Conservation (phyloP, 2,888 invertebrate species). For the Strigamia maritima region DNA sequence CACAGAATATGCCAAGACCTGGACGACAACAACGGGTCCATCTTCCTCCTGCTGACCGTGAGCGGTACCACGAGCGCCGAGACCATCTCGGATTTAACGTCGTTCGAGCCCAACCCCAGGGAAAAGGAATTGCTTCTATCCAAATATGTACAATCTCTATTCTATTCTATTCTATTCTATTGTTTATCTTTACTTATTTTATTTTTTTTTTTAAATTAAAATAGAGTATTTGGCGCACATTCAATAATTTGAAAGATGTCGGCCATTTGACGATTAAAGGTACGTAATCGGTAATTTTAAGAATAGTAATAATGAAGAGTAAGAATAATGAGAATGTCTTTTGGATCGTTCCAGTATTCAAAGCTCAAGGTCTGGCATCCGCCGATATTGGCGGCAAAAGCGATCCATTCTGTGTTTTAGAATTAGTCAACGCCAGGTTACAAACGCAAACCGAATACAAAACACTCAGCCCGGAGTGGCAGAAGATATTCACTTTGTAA, state of each 20-base stretch:
- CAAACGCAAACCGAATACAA: constrained; percentile 99
- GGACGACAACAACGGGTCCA: constrained; percentile 72
- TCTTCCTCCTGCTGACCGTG: constrained; percentile 86
- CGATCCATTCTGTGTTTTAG: constrained; percentile 96
- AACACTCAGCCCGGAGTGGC: constrained; percentile 93
- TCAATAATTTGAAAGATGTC: constrained; percentile 76
- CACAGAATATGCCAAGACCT: constrained; percentile 84
- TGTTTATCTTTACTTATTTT: no score
- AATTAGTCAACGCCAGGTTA: constrained; percentile 86
- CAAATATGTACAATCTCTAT: constrained; percentile 61
- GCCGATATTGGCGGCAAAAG: constrained; percentile 94
- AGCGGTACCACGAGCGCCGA: constrained; percentile 91
- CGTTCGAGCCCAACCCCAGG: constrained; percentile 74
- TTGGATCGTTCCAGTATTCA: constrained; percentile 61
- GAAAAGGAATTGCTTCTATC: constrained; percentile 64
- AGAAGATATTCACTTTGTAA: constrained; percentile 98
- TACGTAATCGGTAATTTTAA: constrained; percentile 44
- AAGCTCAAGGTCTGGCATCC: constrained; percentile 77
- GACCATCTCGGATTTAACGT: constrained; percentile 84
- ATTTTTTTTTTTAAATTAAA: constrained; percentile 56
- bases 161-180: no score
- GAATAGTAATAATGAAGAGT: not conserved
- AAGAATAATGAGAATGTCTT: not conserved
- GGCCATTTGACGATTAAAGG: constrained; percentile 89
- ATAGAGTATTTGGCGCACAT: constrained; percentile 60